Evolutionary conservation across 2,888 invertebrate genomes (phyloP), one percentile per base, ranked within the genome.

Genomic region (Epinotia brunnichana): DNA sequence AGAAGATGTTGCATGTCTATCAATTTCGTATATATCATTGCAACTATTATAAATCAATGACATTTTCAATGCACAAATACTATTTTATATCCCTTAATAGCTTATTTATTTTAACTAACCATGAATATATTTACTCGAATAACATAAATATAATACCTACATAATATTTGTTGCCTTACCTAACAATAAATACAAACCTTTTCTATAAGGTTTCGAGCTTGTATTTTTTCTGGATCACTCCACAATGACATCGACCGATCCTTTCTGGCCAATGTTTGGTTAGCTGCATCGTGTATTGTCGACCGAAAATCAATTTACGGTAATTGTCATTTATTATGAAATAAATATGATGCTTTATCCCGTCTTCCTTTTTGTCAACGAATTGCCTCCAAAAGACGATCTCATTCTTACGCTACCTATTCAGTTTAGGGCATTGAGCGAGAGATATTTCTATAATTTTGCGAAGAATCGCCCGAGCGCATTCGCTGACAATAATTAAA

Each of bases 181-280:
- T 81, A 82, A 89, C 83, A 91, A 91, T 87, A 83, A 87, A 89
- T 81, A 88, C 85, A 87, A 87, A 88, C 82, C 84, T 82, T 85
- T 88, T 85, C 81, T 78, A 77, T 74, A 74, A 77, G 74, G 77
- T 78, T 76, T 80, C 76, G 76, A 69, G 76, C 76, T 76, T 77
- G 73, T 77, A 81, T 85, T 87, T 86, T 84, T 79, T 79, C 73
- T 76, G 74, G 77, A 77, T 76, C 78, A 71, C 82, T 80, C 78
- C 83, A 92, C 91, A 91, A 91, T 90, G 90, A 88, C 89, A 89
- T 75, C 85, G 87, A 81, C 81, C 87, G 91, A 88, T 89, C 90
- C 92, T 90, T 94, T 94, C 85, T 93, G 94, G 94, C 94, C 94
- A 94, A 94, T 95, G 94, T 95, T 95, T 95, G 95, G 94, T 95